Conservation (phyloP, 2,888 invertebrate genomes). For the Sialis lutaria region DNA sequence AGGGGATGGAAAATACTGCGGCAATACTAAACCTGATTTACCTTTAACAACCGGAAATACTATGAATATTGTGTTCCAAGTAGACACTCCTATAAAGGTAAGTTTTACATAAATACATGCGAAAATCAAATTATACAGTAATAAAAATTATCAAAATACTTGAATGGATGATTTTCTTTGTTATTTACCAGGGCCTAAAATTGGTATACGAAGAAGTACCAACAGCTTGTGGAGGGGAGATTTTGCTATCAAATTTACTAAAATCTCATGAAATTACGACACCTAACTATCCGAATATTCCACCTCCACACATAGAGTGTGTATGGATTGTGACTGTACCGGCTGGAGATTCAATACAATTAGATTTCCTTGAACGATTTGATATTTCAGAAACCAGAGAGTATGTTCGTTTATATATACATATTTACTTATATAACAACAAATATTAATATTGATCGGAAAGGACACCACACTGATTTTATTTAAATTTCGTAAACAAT, state of each 20-base stretch:
- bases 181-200: neutral
- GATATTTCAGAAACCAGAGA: slow-evolving; percentile 33
- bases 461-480: too few relatives aligned
- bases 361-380: slow-evolving; percentile 63
- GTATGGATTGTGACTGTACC: slow-evolving; percentile 60
- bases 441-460: neutral
- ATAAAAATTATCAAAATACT: too few relatives aligned
- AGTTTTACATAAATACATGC: neutral
- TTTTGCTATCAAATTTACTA: slow-evolving; percentile 32
- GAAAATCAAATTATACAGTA: too few relatives aligned
- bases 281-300: slow-evolving; percentile 68
- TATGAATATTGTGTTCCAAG: slow-evolving; percentile 30
- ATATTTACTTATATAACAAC: neutral
- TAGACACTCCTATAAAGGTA: slow-evolving; percentile 1
- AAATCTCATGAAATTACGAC: slow-evolving; percentile 41
- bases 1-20: slow-evolving; percentile 58
- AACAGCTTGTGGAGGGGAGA: slow-evolving; percentile 47
- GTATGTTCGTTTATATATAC: slow-evolving; percentile 17
- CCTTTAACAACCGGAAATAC: slow-evolving; percentile 47
- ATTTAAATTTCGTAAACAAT: too few relatives aligned
- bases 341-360: slow-evolving; percentile 50
- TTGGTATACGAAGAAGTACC: slow-evolving; percentile 38
- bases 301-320: slow-evolving; percentile 67
- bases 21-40: slow-evolving; percentile 23
- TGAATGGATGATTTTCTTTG: neutral